A percentile compares a stretch with the other conserved stretches of the same genome.
phyloP scores from a whole-genome alignment of 1,140 invertebrate species.

The Adoxophyes honmai region DNA sequence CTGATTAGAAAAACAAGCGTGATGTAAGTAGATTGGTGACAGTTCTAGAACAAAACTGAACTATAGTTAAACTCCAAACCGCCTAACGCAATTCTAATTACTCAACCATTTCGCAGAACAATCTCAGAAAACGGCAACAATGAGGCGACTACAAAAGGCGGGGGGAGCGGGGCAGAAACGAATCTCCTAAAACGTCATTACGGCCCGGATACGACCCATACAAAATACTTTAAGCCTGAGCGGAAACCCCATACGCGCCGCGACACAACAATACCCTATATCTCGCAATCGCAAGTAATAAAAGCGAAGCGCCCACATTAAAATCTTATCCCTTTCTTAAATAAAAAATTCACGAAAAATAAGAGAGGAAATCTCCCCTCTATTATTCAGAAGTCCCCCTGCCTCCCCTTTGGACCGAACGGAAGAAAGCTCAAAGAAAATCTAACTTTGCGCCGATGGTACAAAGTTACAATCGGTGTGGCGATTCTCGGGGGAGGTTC shows the following conservation, averaged over 20 bases:
- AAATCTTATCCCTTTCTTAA: constrained; percentile 78
- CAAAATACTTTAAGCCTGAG: constrained; percentile 63
- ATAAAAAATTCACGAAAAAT: constrained; percentile 77
- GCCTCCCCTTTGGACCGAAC: constrained; percentile 32
- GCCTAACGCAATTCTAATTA: too few relatives aligned
- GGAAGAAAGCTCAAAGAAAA: constrained; percentile 58
- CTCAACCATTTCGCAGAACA: too few relatives aligned
- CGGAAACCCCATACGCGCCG: constrained; percentile 72
- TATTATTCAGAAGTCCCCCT: constrained; percentile 62
- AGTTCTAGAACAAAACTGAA: too few relatives aligned
- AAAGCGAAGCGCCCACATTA: constrained; percentile 71
- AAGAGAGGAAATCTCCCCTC: constrained; percentile 69
- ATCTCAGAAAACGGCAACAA: background rate
- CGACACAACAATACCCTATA: constrained; percentile 67
- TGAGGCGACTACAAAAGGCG: background rate
- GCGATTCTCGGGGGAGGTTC: constrained; percentile 11
- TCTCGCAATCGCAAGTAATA: constrained; percentile 69
- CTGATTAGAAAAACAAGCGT: too few relatives aligned
- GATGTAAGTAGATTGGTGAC: too few relatives aligned
- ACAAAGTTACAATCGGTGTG: constrained; percentile 60
- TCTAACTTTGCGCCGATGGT: constrained; percentile 54
- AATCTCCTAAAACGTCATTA: constrained; percentile 64
- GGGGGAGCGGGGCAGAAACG: constrained; percentile 19
- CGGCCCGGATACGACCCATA: constrained; percentile 51
- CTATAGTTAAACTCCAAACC: background rate